Evolutionary conservation across 2,888 invertebrate species (phyloP), one percentile per base, ranked within the genome.

Genomic region (Platycheirus albimanus): DNA sequence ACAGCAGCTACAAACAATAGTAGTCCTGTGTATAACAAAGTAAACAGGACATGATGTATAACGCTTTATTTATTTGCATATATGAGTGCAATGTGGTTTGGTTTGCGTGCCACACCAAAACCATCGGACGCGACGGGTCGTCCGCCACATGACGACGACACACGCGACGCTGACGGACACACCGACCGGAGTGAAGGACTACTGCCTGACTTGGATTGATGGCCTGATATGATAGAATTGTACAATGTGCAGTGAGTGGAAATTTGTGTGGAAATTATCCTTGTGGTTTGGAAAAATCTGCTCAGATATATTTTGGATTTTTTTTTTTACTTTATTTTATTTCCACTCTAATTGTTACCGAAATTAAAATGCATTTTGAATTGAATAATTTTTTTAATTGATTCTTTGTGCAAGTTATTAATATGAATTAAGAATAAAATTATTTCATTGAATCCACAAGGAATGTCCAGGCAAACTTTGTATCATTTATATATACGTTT

Each of bases 141-240:
- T n/a, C n/a, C n/a, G n/a, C n/a, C n/a, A n/a, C n/a, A n/a, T n/a
- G n/a, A n/a, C n/a, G n/a, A n/a, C n/a, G n/a, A n/a, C n/a, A n/a
- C 11, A 38, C n/a, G 7, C 3, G 5, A 19, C 45, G 19, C 2
- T 45, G 30, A 33, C 10, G 7, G 19, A 45, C 45, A 2, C 2
- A 38, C n/a, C 38, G 5, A 8, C 13, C 36, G 3, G 36, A 54
- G 10, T 45, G 47, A 64, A 20, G 41, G 30, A 20, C 45, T 30
- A 33, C 30, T 33, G 30, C 19, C 11, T 58, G 45, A 47, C 63
- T 67, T n/a, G n/a, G 79, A 79, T 63, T 63, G 67, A 64, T 64
- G 51, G 43, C n/a, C 20, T 61, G 49, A 56, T 52, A 13, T 13
- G 47, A 58, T 51, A n/a, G 8, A 13, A 11, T 58, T 51, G 13